Percentiles rank a stretch among this genome's conserved stretches.
These are phyloP conservation scores for Ceyx margarethae DNA, from an alignment of 2,113 vertebrate genomes.

Conservation along the genomic window DNA sequence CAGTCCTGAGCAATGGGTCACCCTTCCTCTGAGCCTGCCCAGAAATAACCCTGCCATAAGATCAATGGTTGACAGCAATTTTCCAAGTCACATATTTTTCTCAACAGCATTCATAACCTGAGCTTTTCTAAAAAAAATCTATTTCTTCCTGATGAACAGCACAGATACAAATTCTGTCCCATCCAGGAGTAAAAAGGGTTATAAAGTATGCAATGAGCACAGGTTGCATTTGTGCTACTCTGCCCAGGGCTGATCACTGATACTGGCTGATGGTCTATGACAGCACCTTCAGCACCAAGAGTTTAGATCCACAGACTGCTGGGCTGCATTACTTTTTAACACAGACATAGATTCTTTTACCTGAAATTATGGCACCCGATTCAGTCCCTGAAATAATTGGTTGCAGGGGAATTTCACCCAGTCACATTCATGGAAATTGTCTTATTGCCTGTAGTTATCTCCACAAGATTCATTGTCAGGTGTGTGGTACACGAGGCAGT, in stretches of 20 bases:
- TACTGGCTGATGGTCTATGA: rapidly evolving
- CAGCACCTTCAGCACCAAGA: neutral
- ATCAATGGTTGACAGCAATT: neutral
- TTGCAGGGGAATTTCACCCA: neutral
- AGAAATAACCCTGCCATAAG: neutral
- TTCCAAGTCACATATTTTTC: neutral
- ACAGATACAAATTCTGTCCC: neutral
- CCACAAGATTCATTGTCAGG: neutral
- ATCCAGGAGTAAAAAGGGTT: neutral
- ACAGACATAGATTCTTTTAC: neutral
- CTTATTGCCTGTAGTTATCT: neutral
- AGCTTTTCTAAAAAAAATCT: neutral
- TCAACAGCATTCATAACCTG: neutral
- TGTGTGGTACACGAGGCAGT: neutral
- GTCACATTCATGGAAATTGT: neutral
- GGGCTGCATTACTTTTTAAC: neutral
- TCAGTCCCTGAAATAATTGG: neutral
- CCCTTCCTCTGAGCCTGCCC: neutral
- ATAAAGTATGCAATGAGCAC: neutral
- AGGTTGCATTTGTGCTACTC: rapidly evolving
- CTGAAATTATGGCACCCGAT: neutral
- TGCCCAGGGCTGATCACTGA: neutral
- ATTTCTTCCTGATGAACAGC: neutral
- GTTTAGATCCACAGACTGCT: neutral
- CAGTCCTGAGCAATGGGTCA: neutral